Percentiles rank a stretch among this genome's conserved stretches.
Evolutionary conservation across 2,797 vertebrate genomes (phyloP).

Genomic region (Oreochromis grahami): DNA sequence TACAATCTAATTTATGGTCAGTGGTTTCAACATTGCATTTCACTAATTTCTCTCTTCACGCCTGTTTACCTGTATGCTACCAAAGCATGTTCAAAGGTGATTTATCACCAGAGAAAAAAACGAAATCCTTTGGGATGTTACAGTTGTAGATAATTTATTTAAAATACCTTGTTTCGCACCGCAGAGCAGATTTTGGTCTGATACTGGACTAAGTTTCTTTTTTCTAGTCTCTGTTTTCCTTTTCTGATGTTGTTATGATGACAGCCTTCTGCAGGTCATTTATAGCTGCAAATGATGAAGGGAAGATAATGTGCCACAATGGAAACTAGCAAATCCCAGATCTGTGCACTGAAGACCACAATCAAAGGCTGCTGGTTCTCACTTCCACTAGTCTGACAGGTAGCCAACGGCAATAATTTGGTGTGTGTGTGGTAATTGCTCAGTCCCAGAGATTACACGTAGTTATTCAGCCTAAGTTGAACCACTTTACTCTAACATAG

Average conservation of each 20-base stretch:
- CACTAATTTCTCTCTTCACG: not conserved
- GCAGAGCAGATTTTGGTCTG: not conserved
- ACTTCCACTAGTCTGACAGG: slow-evolving; percentile 29
- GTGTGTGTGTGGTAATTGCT: slow-evolving; percentile 27
- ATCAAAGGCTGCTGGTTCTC: not conserved
- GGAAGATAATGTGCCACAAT: not conserved
- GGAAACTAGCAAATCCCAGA: not conserved
- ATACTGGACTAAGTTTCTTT: not conserved
- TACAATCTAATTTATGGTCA: not conserved
- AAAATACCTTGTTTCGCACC: not conserved
- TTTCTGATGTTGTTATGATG: not conserved
- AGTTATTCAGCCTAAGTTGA: slow-evolving; percentile 23
- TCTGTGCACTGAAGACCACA: not conserved
- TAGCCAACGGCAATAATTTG: slow-evolving; percentile 34
- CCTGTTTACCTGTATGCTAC: not conserved
- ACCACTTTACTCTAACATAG: slow-evolving; percentile 12
- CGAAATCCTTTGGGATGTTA: not conserved
- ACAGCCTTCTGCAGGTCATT: not conserved
- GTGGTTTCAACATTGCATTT: not conserved
- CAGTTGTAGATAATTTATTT: not conserved
- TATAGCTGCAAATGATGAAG: not conserved
- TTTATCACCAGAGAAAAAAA: not conserved
- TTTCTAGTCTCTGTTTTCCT: not conserved
- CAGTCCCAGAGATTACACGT: slow-evolving; percentile 5
- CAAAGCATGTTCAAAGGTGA: not conserved